Percentiles rank a stretch among this genome's conserved stretches.
Conservation (phyloP, 2,797 vertebrate genomes). For the Kryptopterus vitreolus region DNA sequence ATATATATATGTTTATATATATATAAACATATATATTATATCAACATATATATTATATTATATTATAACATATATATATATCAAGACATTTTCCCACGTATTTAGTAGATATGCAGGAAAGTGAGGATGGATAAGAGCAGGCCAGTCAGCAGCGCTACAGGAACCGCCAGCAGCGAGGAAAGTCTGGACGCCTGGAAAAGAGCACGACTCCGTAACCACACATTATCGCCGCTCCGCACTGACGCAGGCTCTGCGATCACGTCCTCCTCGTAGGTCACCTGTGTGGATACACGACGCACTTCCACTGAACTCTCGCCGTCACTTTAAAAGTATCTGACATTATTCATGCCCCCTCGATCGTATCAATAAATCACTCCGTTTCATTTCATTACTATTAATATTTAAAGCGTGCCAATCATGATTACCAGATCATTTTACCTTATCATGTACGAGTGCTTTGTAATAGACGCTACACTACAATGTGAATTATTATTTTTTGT, state of each 20-base stretch:
- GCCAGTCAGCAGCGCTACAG: conserved; percentile 65
- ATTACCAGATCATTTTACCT: background rate
- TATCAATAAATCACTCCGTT: background rate
- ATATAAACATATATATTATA: too few relatives aligned
- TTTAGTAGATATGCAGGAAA: conserved; percentile 61
- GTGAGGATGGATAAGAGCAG: conserved; percentile 64
- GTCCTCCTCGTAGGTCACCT: conserved; percentile 71
- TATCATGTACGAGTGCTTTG: background rate
- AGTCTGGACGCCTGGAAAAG: conserved; percentile 67
- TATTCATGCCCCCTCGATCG: background rate
- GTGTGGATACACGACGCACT: background rate
- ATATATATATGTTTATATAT: too few relatives aligned
- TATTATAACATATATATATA: too few relatives aligned
- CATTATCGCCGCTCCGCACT: conserved; percentile 61
- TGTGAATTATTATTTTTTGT: conserved; percentile 11
- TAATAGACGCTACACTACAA: background rate
- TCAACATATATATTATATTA: too few relatives aligned
- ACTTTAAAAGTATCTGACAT: background rate
- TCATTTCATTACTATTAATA: conserved; percentile 8
- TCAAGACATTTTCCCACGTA: background rate
- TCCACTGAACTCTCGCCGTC: background rate
- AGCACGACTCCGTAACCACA: conserved; percentile 67
- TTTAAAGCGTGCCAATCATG: background rate
- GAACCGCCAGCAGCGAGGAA: conserved; percentile 64
- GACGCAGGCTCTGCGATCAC: conserved; percentile 65